Conservation (phyloP, 2,113 vertebrate genomes). For the Cepphus grylle region DNA sequence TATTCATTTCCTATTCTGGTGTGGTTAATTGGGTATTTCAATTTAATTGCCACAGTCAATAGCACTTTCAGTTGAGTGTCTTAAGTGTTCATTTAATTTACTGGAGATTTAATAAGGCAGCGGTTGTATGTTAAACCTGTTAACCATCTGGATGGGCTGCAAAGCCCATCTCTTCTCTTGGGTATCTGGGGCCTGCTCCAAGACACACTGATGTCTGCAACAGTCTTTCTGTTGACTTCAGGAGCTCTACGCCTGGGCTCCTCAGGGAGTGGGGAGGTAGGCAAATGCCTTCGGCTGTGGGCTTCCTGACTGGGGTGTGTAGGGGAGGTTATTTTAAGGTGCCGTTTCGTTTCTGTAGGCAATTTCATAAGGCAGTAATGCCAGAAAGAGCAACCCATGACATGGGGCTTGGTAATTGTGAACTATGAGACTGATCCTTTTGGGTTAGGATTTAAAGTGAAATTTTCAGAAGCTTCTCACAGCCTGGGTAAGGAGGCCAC, state of each 20-base stretch:
- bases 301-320: neutral
- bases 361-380: neutral
- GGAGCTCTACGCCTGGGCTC: neutral
- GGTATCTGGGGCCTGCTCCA: constrained; percentile 31
- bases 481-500: neutral
- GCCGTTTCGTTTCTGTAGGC: neutral
- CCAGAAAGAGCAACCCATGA: neutral
- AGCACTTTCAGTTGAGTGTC: constrained; percentile 46
- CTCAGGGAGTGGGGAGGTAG: neutral
- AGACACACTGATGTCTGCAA: constrained; percentile 39
- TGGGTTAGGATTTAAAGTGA: neutral
- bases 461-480: neutral
- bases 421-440: neutral
- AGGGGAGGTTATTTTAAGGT: neutral
- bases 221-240: constrained; percentile 22
- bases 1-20: constrained; percentile 49
- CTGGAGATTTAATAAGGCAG: constrained; percentile 60
- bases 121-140: constrained; percentile 25
- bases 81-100: constrained; percentile 63
- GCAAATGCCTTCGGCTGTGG: neutral
- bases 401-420: neutral
- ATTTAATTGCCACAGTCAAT: constrained; percentile 60
- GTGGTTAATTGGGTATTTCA: constrained; percentile 58
- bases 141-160: constrained; percentile 62
- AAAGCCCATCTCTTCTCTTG: constrained; percentile 40